Percentiles rank a stretch among this genome's conserved stretches.
These are phyloP conservation scores for Ophion obscuratus DNA, from an alignment of 2,888 invertebrate genomes.

Conservation along the genomic window DNA sequence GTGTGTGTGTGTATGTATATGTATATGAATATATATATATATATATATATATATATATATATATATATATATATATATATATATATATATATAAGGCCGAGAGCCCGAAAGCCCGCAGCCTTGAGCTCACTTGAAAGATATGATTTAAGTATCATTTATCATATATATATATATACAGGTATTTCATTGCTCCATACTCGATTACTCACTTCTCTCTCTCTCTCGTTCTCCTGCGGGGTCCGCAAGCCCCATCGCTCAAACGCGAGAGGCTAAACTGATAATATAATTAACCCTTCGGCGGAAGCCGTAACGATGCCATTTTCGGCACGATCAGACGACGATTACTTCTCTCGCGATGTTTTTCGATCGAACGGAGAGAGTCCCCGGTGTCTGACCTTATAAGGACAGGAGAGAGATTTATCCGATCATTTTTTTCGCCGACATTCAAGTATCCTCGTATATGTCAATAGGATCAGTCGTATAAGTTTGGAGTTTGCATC, in stretches of 20 bases:
- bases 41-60: too few relatives aligned
- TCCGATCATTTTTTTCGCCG: too few relatives aligned
- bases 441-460: too few relatives aligned
- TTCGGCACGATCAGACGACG: not conserved
- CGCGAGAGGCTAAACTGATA: slow-evolving; percentile 33
- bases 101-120: slow-evolving; percentile 68
- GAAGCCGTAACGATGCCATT: slow-evolving; percentile 13
- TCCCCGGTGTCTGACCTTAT: not conserved
- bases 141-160: slow-evolving; percentile 11
- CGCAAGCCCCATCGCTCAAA: slow-evolving; percentile 45
- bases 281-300: slow-evolving; percentile 50
- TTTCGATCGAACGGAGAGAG: not conserved
- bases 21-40: too few relatives aligned
- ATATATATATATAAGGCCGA: slow-evolving; percentile 19
- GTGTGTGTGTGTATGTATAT: too few relatives aligned
- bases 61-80: too few relatives aligned
- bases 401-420: slow-evolving; percentile 1
- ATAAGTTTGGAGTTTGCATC: too few relatives aligned
- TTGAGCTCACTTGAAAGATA: slow-evolving; percentile 67
- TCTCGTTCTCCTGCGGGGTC: not conserved
- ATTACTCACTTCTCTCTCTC: slow-evolving; percentile 25
- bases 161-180: slow-evolving; percentile 25
- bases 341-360: slow-evolving; percentile 3
- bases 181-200: slow-evolving; percentile 11
- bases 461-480: too few relatives aligned